phyloP scores from a whole-genome alignment of 2,888 invertebrate genomes.

The Vanessa cardui region DNA sequence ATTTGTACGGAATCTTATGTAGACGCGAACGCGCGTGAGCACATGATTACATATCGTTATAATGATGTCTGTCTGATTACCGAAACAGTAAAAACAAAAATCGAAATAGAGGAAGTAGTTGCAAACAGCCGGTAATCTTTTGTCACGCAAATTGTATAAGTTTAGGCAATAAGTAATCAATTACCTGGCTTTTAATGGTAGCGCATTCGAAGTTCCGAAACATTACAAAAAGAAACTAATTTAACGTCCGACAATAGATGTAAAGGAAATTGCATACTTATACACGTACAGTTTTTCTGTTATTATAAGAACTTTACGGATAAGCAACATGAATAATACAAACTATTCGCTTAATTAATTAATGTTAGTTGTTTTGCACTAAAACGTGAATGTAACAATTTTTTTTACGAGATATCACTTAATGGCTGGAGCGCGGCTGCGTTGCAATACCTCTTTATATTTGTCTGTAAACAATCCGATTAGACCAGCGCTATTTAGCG shows the following conservation, averaged over 20 bases:
- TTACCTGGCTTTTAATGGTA: conserved; percentile 34
- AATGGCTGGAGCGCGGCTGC: too few relatives aligned
- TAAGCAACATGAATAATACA: background rate
- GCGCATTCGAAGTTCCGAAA: conserved; percentile 31
- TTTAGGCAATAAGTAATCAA: conserved; percentile 55
- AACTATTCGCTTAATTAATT: conserved; percentile 1
- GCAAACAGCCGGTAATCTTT: conserved; percentile 52
- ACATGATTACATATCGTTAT: conserved; percentile 5
- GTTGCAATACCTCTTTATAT: too few relatives aligned
- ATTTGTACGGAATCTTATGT: background rate
- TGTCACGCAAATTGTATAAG: conserved; percentile 63
- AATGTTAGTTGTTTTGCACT: background rate
- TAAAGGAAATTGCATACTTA: conserved; percentile 28
- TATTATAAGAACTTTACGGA: background rate
- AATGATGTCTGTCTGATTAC: conserved; percentile 10
- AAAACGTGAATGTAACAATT: background rate
- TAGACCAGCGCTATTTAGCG: too few relatives aligned
- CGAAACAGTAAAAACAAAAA: conserved; percentile 32
- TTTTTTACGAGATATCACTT: too few relatives aligned
- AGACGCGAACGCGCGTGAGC: background rate
- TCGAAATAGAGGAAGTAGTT: conserved; percentile 57
- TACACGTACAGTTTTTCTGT: conserved; percentile 8
- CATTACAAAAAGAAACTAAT: conserved; percentile 28
- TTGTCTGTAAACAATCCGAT: too few relatives aligned
- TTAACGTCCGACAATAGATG: conserved; percentile 23